Base-by-base conservation (phyloP, 2,113 vertebrate species). In the Forbesichthys agassizii region DNA sequence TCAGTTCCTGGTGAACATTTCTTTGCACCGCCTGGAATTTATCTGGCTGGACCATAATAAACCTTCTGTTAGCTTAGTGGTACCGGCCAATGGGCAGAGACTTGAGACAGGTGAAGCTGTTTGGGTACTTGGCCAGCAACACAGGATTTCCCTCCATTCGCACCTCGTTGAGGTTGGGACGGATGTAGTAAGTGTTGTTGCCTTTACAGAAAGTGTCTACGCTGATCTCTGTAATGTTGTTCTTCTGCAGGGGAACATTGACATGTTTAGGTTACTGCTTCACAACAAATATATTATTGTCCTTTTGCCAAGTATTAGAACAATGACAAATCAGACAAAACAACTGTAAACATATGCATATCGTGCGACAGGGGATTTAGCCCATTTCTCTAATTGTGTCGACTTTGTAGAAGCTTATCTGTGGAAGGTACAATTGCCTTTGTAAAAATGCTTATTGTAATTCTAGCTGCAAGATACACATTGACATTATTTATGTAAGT, bases 121-220 rank as follows among this genome's bases (percentile, higher is more conserved):
- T 96, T 0, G 96, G 95, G 7, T 96, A 91, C 86, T 96, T 96
- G 68, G 94, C 96, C 74, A 99, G 81, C 66, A 94, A 49, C 27
- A 98, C 91, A 0, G 98, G 98, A 12, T 99, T 99, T 42, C 95
- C 96, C 10, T 99, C 98, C 92, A 99, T 75, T 20, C 96, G 88
- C 53, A 98, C 95, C 84, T 98, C 95, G 4, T 90, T 95, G 86
- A 99, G 92, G 4, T 77, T 88, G 0, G 91, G 85, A 62, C 97
- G 94, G 74, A 99, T 92, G 62, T 97, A 98, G 64, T 93, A 94
- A 7, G 95, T 97, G 82, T 94, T 82, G 58, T 95, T 96, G 33
- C 94, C 91, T 86, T 94, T 96, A 88, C 97, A 99, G 93, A 99
- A 99, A 8, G 97, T 98, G 76, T 96, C 91, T 3, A 91, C 86